A percentile compares a stretch with the other conserved stretches of the same genome.
Evolutionary conservation across 1,140 invertebrate genomes (phyloP).

Genomic region (Goniozus legneri): DNA sequence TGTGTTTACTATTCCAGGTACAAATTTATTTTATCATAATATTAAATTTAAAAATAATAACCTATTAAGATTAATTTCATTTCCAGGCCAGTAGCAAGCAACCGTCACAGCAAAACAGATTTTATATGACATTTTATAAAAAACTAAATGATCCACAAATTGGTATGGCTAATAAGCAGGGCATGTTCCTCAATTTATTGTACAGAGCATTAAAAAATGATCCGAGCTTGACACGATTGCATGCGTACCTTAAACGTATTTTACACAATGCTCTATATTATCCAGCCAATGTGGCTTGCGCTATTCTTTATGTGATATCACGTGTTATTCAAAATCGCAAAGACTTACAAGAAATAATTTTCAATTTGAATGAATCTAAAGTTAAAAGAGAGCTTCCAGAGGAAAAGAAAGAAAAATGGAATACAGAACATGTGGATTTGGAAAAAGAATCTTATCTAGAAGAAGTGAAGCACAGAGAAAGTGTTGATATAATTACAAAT

Average conservation of each 20-base stretch:
- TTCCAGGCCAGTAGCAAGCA: too few species aligned
- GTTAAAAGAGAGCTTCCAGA: constrained; percentile 13
- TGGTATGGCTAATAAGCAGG: constrained; percentile 68
- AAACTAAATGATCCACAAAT: constrained; percentile 81
- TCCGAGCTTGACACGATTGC: constrained; percentile 64
- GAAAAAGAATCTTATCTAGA: too few species aligned
- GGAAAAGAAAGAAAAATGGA: constrained; percentile 35
- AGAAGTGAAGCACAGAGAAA: neutral
- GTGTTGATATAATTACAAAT: neutral
- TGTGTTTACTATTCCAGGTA: constrained; percentile 84
- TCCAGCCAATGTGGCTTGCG: constrained; percentile 60
- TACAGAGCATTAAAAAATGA: constrained; percentile 84
- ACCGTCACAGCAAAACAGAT: too few species aligned
- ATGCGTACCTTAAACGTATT: constrained; percentile 86
- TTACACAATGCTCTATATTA: constrained; percentile 68
- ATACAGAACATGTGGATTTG: too few species aligned
- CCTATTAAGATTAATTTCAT: neutral
- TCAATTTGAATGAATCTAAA: constrained; percentile 33
- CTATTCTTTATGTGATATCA: constrained; percentile 75
- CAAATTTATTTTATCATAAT: constrained; percentile 24
- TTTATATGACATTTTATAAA: constrained; percentile 85
- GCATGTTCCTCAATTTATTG: constrained; percentile 83
- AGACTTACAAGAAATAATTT: constrained; percentile 21
- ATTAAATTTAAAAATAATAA: constrained; percentile 1
- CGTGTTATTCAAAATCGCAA: constrained; percentile 56